Evolutionary conservation across 1,140 invertebrate genomes (phyloP), one percentile per base, ranked within the genome.

Genomic region (Drosophila lacertosa): DNA sequence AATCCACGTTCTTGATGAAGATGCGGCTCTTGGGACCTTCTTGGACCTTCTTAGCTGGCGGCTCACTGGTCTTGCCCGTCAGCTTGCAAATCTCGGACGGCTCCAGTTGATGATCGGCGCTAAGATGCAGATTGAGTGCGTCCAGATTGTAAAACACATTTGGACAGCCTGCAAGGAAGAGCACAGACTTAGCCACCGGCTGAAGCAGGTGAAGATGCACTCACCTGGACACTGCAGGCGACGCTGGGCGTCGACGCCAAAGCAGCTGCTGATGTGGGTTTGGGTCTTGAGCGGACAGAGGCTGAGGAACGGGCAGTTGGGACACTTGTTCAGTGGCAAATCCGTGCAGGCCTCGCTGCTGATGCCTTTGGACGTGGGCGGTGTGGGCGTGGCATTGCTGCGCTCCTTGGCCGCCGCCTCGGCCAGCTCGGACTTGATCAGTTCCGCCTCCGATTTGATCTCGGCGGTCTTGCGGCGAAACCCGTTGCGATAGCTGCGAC

Each of bases 91-190:
- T 57, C 35, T 93, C 92, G 33, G 77, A 74, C 53, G 80, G 83
- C 16, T 68, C 74, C 55, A 93, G 83, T 39, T 91, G 83, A 71
- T 93, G 92, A 67, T 93, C 92, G 66, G 91, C 73, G 20, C 91
- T 80, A 1, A 93, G 86, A 79, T 93, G 93, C 16, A 92, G 68
- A 37, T 91, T 73, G 11, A 93, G 76, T 9, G 92, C 91, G 45
- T 92, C 82, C 35, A 81, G 65, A 55, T 86, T 91, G 59, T 89
- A 92, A 66, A 93, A 93, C 35, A 92, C 77, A 72, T 93, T 93
- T 1, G 77, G 50, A 74, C 93, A 93, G 32, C 92, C 92, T 72
- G 15, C 2, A 64, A 55, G 6, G 57, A 33, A n/a, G n/a, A 37
- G 11, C 16, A 59, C 11, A 6, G 1, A 7, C 7, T 42, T 5